These are phyloP conservation scores for Tringa solitaria DNA, from an alignment of 2,113 vertebrate species.

Conservation along the genomic window DNA sequence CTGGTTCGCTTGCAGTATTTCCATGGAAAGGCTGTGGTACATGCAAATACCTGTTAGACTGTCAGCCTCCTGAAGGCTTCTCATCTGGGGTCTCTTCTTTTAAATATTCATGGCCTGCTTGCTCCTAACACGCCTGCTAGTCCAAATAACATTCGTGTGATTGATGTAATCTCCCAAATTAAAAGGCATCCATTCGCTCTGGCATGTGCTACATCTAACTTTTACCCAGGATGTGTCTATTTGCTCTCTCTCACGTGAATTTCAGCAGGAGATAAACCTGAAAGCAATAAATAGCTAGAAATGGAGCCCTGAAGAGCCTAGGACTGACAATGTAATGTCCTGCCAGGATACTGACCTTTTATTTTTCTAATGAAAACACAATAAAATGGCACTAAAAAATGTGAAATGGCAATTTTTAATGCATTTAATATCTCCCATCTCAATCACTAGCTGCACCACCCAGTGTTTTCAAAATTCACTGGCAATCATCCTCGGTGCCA, in stretches of 20 bases:
- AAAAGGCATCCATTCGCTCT: constrained; percentile 31
- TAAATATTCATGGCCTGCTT: constrained; percentile 31
- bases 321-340: background rate
- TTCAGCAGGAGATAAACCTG: constrained; percentile 4
- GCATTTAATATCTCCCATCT: background rate
- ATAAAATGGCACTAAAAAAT: constrained; percentile 18
- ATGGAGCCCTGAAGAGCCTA: constrained; percentile 28
- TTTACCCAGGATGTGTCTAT: constrained; percentile 1
- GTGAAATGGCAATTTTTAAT: background rate
- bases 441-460: background rate
- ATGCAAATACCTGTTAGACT: background rate
- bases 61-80: background rate
- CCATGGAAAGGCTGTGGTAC: background rate
- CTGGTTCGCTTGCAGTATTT: background rate
- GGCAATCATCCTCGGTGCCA: background rate
- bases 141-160: constrained; percentile 17
- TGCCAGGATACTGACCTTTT: constrained; percentile 45
- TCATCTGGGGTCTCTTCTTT: background rate
- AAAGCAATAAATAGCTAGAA: constrained; percentile 24
- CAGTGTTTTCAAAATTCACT: background rate
- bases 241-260: background rate
- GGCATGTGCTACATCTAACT: constrained; percentile 4
- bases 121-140: background rate
- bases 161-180: constrained; percentile 47
- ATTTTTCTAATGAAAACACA: constrained; percentile 46